Evolutionary conservation across 2,888 invertebrate species (phyloP), one percentile per base, ranked within the genome.

Genomic region (Limnephilus auricula): DNA sequence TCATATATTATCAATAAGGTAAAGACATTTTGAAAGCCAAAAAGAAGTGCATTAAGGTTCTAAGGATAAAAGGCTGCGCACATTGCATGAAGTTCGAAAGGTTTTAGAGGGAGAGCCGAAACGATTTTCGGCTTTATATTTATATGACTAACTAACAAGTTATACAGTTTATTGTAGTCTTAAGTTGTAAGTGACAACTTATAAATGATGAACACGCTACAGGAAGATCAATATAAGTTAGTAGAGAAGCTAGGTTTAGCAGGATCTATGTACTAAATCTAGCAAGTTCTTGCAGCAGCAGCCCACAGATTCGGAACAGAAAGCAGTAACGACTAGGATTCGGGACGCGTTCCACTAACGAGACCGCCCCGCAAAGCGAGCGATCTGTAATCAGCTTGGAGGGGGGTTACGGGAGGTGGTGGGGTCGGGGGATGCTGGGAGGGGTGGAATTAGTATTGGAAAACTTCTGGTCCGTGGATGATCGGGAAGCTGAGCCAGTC

Each of bases 331-430:
- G 90, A 85, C 78, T 90, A 79, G n/a, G 82, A 90, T 84, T 85
- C 90, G 78, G 32, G 12, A 79, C 79, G 90, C 90, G 90, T 90
- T 50, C 79, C 84, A 40, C 40, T 85, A 85, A 90, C 90, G 90
- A 90, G 90, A 85, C 85, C 85, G 79, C 85, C 40, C 90, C 90
- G 85, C 90, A 90, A 79, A 90, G 90, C 90, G 90, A 90, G 85
- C 85, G 90, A 85, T 85, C 87, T 88, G 79, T 88, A 88, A 88
- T 88, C 87, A 88, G 87, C 87, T 13, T n/a, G 9, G n/a, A 4
- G n/a, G 78, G 25, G 79, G n/a, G 78, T 25, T 34, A 0, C 15
- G 87, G 87, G n/a, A n/a, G 25, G 87, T 12, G 18, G 78, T 13
- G 31, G 50, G n/a, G 65, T 2, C 15, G n/a, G 30, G 85, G 85